phyloP scores from a whole-genome alignment of 2,797 vertebrate genomes.

The Balearica regulorum region DNA sequence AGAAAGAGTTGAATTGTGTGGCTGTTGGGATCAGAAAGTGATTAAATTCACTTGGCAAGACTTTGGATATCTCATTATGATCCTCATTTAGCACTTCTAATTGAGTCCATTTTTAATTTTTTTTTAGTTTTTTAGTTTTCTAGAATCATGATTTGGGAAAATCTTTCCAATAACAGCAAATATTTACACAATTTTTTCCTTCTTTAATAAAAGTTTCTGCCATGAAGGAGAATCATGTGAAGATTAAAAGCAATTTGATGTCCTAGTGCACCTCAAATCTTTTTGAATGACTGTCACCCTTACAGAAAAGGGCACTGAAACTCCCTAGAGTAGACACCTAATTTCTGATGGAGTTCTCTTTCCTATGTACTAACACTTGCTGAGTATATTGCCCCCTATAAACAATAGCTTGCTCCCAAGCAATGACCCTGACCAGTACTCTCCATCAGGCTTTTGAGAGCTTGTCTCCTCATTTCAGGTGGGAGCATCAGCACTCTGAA shows the following conservation, averaged over 20 bases:
- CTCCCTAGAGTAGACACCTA: not conserved
- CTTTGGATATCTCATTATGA: constrained; percentile 82
- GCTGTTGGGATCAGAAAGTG: constrained; percentile 81
- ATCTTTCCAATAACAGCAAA: constrained; percentile 35
- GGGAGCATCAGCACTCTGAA: not conserved
- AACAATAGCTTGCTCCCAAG: not conserved
- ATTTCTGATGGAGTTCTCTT: not conserved
- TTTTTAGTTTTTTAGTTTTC: constrained; percentile 9
- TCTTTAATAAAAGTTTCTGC: constrained; percentile 15
- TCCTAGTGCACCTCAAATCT: not conserved
- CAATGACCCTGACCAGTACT: not conserved
- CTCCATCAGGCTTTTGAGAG: not conserved
- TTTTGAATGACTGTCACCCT: not conserved
- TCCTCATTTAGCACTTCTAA: constrained; percentile 81
- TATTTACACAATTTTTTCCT: constrained; percentile 34
- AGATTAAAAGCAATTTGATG: constrained; percentile 37
- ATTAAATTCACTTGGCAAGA: constrained; percentile 85
- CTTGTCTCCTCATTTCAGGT: not conserved
- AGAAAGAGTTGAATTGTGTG: constrained; percentile 77
- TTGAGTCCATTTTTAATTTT: constrained; percentile 62
- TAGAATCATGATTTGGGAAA: constrained; percentile 58
- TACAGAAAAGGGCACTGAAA: not conserved
- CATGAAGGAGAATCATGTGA: not conserved
- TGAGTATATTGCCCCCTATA: not conserved
- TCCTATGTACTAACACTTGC: not conserved